phyloP scores from a whole-genome alignment of 2,113 vertebrate species.

The Terrapene triunguis region DNA sequence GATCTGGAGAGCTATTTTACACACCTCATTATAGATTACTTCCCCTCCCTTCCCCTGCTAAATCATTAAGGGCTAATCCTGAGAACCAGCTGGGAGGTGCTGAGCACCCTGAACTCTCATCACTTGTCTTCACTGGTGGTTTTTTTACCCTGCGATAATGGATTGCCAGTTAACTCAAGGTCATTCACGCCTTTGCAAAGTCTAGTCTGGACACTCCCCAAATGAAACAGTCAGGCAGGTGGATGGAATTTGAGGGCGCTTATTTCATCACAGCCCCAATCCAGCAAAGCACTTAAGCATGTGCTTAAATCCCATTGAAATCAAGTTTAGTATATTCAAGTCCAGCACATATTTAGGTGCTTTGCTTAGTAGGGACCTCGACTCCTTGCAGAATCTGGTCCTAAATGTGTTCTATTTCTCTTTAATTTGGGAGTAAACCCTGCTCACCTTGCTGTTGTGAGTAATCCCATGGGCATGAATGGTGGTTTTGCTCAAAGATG shows the following conservation, averaged over 20 bases:
- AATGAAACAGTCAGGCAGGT: background rate
- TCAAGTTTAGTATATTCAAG: background rate
- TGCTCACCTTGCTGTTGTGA: background rate
- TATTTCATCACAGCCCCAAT: background rate
- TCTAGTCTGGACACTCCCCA: background rate
- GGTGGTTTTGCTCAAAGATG: rapidly evolving
- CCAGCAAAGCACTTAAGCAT: background rate
- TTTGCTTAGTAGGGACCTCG: conserved; percentile 25
- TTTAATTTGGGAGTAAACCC: conserved; percentile 9
- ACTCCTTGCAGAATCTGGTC: background rate
- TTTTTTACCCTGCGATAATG: background rate
- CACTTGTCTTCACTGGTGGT: background rate
- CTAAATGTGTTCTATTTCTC: conserved; percentile 36
- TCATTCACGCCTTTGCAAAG: background rate
- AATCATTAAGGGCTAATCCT: background rate
- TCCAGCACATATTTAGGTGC: background rate
- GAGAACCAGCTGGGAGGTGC: background rate
- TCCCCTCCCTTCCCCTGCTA: conserved; percentile 10
- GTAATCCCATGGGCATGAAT: background rate
- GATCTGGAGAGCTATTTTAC: conserved; percentile 66
- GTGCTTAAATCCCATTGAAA: conserved; percentile 21
- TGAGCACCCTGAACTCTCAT: background rate
- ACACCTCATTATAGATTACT: conserved; percentile 70
- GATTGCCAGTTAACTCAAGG: background rate
- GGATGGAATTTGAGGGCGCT: background rate